Conservation (phyloP, 2,113 vertebrate genomes). For the Grammomys dolichurus region DNA sequence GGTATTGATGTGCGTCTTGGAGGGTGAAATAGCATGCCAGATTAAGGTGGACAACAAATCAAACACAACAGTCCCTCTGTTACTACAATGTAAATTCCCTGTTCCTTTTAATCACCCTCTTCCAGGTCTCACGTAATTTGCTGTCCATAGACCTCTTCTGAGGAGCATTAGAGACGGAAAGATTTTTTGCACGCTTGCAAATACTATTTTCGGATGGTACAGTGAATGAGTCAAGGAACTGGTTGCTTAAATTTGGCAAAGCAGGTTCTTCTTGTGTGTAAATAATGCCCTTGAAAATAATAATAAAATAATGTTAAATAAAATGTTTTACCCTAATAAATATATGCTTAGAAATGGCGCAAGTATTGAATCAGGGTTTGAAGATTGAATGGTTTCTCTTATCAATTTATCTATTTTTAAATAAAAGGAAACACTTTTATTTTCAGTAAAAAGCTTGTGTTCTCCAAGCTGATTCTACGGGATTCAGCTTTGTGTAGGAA, state of each 20-base stretch:
- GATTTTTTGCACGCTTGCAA: conserved; percentile 57
- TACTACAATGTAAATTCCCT: conserved; percentile 87
- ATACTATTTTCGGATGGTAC: conserved; percentile 33
- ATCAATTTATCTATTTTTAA: conserved; percentile 45
- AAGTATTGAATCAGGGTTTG: neutral
- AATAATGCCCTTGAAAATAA: conserved; percentile 59
- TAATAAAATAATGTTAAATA: conserved; percentile 58
- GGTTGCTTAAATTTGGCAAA: conserved; percentile 52
- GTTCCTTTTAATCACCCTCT: conserved; percentile 86
- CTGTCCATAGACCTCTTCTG: conserved; percentile 46
- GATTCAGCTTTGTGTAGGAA: neutral
- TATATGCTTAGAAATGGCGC: conserved; percentile 25
- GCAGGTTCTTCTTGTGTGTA: conserved; percentile 50
- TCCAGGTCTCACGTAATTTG: conserved; percentile 75
- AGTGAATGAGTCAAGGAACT: conserved; percentile 24
- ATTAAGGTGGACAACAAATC: conserved; percentile 89
- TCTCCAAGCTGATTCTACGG: neutral
- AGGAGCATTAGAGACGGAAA: conserved; percentile 52
- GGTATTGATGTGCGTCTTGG: conserved; percentile 91
- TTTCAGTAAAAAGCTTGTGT: neutral
- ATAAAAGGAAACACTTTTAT: neutral
- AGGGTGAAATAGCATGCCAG: conserved; percentile 91
- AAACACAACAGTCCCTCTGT: conserved; percentile 85
- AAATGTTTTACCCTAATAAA: conserved; percentile 21
- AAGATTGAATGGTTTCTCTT: conserved; percentile 45